phyloP scores from a whole-genome alignment of 1,140 invertebrate species.

The Nautilus pompilius region DNA sequence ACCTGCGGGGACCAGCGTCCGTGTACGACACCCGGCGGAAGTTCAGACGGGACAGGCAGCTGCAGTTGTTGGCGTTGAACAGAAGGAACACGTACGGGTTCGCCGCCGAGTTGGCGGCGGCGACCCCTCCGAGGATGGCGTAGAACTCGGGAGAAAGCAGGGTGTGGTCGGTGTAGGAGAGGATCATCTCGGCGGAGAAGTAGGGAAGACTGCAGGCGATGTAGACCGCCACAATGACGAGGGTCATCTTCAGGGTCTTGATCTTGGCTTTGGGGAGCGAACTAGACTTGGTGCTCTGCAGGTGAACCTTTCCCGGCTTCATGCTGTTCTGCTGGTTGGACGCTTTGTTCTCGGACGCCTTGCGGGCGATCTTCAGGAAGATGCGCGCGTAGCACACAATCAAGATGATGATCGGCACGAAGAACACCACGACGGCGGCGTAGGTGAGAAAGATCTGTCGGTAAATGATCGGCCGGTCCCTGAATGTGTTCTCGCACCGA shows the following conservation, averaged over 20 bases:
- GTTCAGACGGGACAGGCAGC: not conserved
- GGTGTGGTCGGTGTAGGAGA: slow-evolving; percentile 44
- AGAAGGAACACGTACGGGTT: slow-evolving; percentile 51
- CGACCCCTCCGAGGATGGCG: slow-evolving; percentile 40
- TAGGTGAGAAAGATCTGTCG: slow-evolving; percentile 48
- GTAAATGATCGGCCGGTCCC: slow-evolving; percentile 27
- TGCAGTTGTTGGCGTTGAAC: slow-evolving; percentile 36
- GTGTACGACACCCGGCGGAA: not conserved
- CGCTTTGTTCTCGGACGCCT: slow-evolving; percentile 33
- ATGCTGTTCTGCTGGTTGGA: slow-evolving; percentile 18
- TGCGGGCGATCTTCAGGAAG: slow-evolving; percentile 46
- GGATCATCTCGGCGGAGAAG: slow-evolving; percentile 51
- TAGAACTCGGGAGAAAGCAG: slow-evolving; percentile 25
- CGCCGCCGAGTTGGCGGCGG: slow-evolving; percentile 46
- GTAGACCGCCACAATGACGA: slow-evolving; percentile 51
- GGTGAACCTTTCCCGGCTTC: slow-evolving; percentile 35
- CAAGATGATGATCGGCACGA: slow-evolving; percentile 44
- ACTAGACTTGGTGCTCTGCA: slow-evolving; percentile 44
- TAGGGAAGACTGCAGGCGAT: slow-evolving; percentile 51
- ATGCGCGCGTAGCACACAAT: slow-evolving; percentile 46
- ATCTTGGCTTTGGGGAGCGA: slow-evolving; percentile 52
- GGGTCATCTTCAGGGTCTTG: slow-evolving; percentile 55
- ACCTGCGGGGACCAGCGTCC: not conserved
- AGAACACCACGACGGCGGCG: slow-evolving; percentile 39
- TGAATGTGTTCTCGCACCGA: slow-evolving; percentile 45